Percentiles rank a stretch among this genome's conserved stretches.
Conservation (phyloP, 2,797 vertebrate species). For the Aphelocoma californica region DNA sequence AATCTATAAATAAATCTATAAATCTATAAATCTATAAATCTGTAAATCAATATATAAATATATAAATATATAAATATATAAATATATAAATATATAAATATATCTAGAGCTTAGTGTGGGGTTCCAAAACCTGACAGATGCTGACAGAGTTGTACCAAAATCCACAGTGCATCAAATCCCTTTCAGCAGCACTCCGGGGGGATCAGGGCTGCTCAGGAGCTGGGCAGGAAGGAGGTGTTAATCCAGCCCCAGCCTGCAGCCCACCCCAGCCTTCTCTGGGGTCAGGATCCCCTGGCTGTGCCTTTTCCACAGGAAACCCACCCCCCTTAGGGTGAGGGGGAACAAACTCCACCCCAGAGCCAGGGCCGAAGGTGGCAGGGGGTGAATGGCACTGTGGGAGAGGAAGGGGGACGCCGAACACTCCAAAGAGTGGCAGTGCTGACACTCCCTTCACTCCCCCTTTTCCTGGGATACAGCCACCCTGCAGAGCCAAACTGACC, state of each 20-base stretch:
- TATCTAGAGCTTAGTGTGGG: neutral
- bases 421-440: fast-evolving
- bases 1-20: too few species aligned
- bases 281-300: neutral
- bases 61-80: too few species aligned
- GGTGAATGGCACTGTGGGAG: fast-evolving
- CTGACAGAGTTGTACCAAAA: neutral
- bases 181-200: neutral
- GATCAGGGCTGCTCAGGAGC: neutral
- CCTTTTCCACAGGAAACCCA: neutral
- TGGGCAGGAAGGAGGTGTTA: neutral
- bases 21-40: too few species aligned
- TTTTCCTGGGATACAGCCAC: neutral
- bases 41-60: too few species aligned
- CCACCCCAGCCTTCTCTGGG: neutral
- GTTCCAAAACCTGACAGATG: neutral
- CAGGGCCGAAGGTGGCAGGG: too few species aligned
- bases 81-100: too few species aligned
- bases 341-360: neutral
- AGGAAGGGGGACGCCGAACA: fast-evolving
- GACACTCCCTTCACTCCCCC: fast-evolving
- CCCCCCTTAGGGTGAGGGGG: neutral
- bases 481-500: neutral
- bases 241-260: neutral
- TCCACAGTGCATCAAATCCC: neutral